Evolutionary conservation across 2,113 vertebrate genomes (phyloP), one percentile per base, ranked within the genome.

Genomic region (Pedetes capensis): DNA sequence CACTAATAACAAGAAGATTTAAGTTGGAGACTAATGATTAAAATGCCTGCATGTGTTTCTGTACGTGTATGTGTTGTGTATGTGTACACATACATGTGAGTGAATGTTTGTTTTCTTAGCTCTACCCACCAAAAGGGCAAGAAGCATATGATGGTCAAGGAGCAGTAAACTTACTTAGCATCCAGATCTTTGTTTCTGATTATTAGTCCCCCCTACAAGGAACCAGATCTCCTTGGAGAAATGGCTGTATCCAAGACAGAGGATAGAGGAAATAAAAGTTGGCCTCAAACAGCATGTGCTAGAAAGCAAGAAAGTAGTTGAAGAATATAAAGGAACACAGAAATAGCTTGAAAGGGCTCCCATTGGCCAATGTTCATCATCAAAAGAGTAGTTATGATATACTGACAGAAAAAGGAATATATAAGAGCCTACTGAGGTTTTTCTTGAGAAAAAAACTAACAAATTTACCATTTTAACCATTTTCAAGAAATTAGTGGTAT

Each of bases 391-490:
- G 87, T 78, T 91, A 66, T 63, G 27, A 59, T 16, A 66, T 29
- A 47, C 16, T 44, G 0, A 63, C 74, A 76, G 14, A n/a, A 87
- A 64, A 89, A 96, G n/a, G 23, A 75, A 79, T n/a, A 84, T 61
- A 29, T 4, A 22, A 82, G 61, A 88, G 63, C 20, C 34, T 37
- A 63, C 61, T 57, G n/a, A 72, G 13, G 8, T 11, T 14, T 61
- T 37, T 23, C 66, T 47, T 27, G 22, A 55, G 27, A 34, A 61
- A 87, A 92, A 78, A 74, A 10, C n/a, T 37, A 76, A 39, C 53
- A 57, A 71, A 39, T 18, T 69, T 63, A 42, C 16, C 7, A 17
- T 18, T 32, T 55, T 49, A 81, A 39, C 32, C 39, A 59, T 76
- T 85, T 83, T 47, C 29, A 74, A 75, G 42, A 51, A 22, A 14